Conservation (phyloP, 1,140 invertebrate genomes). For the Eriocheir sinensis region DNA sequence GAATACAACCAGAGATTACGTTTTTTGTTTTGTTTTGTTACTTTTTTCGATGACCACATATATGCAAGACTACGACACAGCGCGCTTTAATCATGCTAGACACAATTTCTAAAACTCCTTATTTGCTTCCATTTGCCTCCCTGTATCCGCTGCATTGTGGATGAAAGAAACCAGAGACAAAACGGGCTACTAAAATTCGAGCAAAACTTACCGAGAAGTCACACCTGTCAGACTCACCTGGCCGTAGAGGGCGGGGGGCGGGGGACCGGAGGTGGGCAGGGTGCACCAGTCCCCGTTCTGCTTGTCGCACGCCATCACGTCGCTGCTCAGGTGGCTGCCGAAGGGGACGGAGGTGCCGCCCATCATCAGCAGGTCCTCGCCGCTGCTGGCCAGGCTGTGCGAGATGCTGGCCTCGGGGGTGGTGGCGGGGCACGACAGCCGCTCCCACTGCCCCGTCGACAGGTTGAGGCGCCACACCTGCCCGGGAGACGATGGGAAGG, state of each 20-base stretch:
- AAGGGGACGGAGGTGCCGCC: constrained; percentile 62
- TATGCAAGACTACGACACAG: no score
- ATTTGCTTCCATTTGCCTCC: no score
- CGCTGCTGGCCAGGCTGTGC: constrained; percentile 34
- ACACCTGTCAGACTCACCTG: constrained; percentile 27
- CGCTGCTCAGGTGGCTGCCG: constrained; percentile 32
- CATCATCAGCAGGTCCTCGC: constrained; percentile 38
- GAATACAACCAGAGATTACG: no score
- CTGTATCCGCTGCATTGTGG: no score
- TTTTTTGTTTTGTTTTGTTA: no score
- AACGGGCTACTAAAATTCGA: no score
- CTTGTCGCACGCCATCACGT: constrained; percentile 48
- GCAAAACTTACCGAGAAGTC: no score
- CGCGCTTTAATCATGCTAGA: no score
- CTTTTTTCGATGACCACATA: no score
- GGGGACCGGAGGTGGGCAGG: background rate
- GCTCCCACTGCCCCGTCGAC: constrained; percentile 55
- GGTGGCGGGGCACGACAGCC: constrained; percentile 15
- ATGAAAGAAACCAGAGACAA: no score
- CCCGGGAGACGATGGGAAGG: no score
- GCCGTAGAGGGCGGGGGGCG: constrained; percentile 42
- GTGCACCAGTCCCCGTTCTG: constrained; percentile 46
- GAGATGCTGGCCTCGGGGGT: constrained; percentile 37
- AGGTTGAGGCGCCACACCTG: constrained; percentile 62
- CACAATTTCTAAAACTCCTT: no score